Evolutionary conservation across 2,113 vertebrate genomes (phyloP).

Genomic region (Epinephelus cyanopodus): DNA sequence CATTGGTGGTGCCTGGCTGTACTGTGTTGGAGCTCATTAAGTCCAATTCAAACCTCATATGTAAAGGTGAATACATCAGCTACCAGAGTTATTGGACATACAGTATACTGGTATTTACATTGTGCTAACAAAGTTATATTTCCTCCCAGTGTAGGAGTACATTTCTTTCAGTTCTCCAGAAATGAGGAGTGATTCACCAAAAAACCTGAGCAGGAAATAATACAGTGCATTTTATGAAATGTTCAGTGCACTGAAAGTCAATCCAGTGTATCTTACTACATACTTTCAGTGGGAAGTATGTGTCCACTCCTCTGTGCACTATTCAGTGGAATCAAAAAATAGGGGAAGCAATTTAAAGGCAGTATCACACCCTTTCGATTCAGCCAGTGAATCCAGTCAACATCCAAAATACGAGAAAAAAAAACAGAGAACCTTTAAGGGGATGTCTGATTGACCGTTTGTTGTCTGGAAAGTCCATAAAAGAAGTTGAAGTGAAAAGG

Average conservation of each 20-base stretch:
- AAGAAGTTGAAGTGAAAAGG: conserved; percentile 1
- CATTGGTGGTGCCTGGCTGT: not conserved
- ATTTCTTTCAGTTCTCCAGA: not conserved
- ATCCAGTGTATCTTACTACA: conserved; percentile 15
- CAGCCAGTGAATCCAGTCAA: not conserved
- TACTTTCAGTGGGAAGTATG: not conserved
- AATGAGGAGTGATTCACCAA: not conserved
- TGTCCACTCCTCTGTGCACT: not conserved
- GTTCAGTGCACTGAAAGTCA: not conserved
- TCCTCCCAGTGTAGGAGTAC: not conserved
- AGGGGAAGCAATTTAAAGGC: not conserved
- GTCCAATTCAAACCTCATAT: not conserved
- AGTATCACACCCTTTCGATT: not conserved
- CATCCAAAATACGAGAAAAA: not conserved
- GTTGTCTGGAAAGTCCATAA: not conserved
- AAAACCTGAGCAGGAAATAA: not conserved
- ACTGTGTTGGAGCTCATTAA: not conserved
- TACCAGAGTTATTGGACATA: not conserved
- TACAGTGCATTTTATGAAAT: not conserved
- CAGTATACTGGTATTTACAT: not conserved
- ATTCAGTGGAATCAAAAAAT: not conserved
- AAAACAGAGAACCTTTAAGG: not conserved
- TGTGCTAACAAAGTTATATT: not conserved
- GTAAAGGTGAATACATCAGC: not conserved
- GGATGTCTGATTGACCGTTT: not conserved